Conservation (phyloP, 2,888 invertebrate species). For the Diabrotica balteata region DNA sequence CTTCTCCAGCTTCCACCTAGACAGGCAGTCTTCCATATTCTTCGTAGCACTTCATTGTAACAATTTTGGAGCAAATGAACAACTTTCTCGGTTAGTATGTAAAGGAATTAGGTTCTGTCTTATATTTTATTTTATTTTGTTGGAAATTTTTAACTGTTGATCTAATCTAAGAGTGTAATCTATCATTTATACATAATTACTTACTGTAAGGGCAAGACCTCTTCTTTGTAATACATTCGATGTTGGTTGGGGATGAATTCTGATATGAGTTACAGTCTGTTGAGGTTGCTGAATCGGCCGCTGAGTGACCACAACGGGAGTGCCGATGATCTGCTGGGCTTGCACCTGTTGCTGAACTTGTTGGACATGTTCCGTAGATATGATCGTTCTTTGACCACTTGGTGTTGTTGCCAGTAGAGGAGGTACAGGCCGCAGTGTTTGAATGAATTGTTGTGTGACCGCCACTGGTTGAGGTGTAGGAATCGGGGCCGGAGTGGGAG, state of each 20-base stretch:
- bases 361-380: constrained; percentile 47
- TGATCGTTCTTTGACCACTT: constrained; percentile 51
- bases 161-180: too few species aligned
- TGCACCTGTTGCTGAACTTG: constrained; percentile 47
- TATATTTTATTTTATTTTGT: too few species aligned
- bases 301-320: constrained; percentile 63
- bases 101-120: too few species aligned
- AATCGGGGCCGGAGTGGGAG: constrained; percentile 42
- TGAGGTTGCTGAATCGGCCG: constrained; percentile 56
- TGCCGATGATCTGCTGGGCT: constrained; percentile 59
- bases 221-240: constrained; percentile 67
- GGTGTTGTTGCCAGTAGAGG: constrained; percentile 53
- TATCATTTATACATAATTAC: constrained; percentile 28
- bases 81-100: too few species aligned
- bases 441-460: constrained; percentile 27
- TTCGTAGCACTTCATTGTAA: too few species aligned
- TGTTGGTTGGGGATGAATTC: constrained; percentile 64
- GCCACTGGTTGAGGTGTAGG: constrained; percentile 37
- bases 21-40: too few species aligned
- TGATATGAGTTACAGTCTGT: constrained; percentile 63
- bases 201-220: constrained; percentile 75
- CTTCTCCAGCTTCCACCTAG: too few species aligned
- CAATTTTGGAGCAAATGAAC: too few species aligned
- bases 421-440: constrained; percentile 54
- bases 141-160: too few species aligned